Conservation (phyloP, 2,797 vertebrate species). For the Simalia tracyae region DNA sequence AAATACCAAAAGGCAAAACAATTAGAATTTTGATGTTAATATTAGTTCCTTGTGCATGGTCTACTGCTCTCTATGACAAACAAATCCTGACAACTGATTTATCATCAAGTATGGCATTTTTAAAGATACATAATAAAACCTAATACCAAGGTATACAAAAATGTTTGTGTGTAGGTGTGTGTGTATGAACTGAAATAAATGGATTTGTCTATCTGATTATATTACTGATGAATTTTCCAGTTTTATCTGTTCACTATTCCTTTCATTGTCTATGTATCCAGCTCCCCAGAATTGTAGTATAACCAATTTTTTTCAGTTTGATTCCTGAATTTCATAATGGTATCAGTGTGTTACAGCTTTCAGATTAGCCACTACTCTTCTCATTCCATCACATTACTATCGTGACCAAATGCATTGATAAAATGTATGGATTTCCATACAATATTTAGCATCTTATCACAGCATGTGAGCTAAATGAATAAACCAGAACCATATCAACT, state of each 20-base stretch:
- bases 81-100: neutral
- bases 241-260: neutral
- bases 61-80: neutral
- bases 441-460: neutral
- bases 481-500: neutral
- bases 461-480: neutral
- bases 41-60: neutral
- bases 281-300: neutral
- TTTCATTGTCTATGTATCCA: neutral
- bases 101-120: neutral
- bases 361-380: neutral
- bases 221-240: neutral
- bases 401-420: neutral
- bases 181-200: neutral
- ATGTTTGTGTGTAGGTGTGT: too few relatives aligned
- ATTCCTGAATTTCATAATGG: neutral
- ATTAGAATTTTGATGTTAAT: neutral
- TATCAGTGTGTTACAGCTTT: neutral
- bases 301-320: neutral
- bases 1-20: conserved; percentile 26
- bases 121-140: neutral
- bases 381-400: neutral
- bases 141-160: neutral
- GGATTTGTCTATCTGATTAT: neutral
- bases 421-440: neutral